A percentile compares a stretch with the other conserved stretches of the same genome.
These are phyloP conservation scores for Trididemnum miniatum DNA, from an alignment of 23 tunicate genomes.

Conservation along the genomic window DNA sequence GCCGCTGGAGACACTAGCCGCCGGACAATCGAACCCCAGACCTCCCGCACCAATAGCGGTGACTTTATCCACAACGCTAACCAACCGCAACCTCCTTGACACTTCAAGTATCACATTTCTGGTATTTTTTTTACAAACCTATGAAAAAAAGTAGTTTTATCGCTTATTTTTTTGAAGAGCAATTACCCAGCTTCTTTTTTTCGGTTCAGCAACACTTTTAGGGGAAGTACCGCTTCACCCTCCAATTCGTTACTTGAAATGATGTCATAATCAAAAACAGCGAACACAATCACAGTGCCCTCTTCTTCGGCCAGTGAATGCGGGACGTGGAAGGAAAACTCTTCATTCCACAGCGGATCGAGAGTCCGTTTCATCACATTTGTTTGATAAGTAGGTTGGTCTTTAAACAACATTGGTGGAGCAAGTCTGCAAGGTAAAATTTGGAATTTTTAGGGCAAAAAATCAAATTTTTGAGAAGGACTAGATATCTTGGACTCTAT, in stretches of 20 bases:
- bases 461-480: too few relatives aligned
- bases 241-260: slow-evolving; percentile 65
- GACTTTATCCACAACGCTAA: too few relatives aligned
- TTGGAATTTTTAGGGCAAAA: too few relatives aligned
- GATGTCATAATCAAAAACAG: slow-evolving; percentile 68
- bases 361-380: slow-evolving; percentile 52
- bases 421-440: slow-evolving; percentile 44
- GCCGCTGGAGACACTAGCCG: too few relatives aligned
- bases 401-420: slow-evolving; percentile 47
- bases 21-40: too few relatives aligned
- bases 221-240: slow-evolving; percentile 79
- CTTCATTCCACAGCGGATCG: slow-evolving; percentile 63
- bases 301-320: slow-evolving; percentile 17
- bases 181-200: not conserved
- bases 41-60: too few relatives aligned
- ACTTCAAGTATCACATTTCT: too few relatives aligned
- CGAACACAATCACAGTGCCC: slow-evolving; percentile 43
- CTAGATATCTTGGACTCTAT: too few relatives aligned
- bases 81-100: too few relatives aligned
- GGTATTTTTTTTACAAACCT: too few relatives aligned
- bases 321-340: slow-evolving; percentile 38
- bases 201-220: not conserved
- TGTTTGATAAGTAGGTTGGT: slow-evolving; percentile 36
- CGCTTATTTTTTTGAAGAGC: too few relatives aligned
- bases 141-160: too few relatives aligned